Base-by-base conservation (phyloP, 2,797 vertebrate genomes). In the Thaleichthys pacificus region DNA sequence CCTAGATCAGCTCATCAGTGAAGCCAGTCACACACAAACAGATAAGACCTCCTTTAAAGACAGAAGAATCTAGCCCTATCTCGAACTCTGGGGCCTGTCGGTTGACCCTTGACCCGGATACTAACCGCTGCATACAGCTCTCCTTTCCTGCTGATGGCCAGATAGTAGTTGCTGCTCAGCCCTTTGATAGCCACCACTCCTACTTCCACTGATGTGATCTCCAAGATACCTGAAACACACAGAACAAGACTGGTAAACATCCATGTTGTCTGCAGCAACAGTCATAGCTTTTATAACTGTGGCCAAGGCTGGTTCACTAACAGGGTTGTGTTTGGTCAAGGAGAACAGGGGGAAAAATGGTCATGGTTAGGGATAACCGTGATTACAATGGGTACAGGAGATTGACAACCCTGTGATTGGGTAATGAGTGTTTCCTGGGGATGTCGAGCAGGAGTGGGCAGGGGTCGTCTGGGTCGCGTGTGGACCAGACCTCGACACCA, bases 101-200 rank as follows among this genome's bases (percentile, higher is more conserved):
- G 74, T 81, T 85, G 88, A 88, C 86, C 85, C 74, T 81, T 89
- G 86, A 88, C 88, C 77, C 61, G 69, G 82, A 87, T 92, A 97
- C 97, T 97, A 88, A 98, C 97, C 84, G 95, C 95, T 88, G 96
- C 97, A 28, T 98, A 98, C 85, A 99, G 92, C 85, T 96, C 95
- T 84, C 97, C 97, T 85, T 94, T 97, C 92, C 91, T 96, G 93
- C 94, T 96, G 94, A 99, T 97, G 77, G 97, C 96, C 93, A 98
- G 94, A 86, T 97, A 98, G 88, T 95, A 96, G 93, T 97, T 97
- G 92, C 96, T 98, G 88, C 93, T 94, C 84, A 98, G 89, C 73
- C 96, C 97, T 91, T 95, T 97, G 85, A 98, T 95, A 8, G 97
- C 97, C 88, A 99, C 97, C 84, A 99, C 95, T 88, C 97, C 97